Evolutionary conservation across 2,888 invertebrate species (phyloP), one percentile per base, ranked within the genome.

Genomic region (Lithophane socia): DNA sequence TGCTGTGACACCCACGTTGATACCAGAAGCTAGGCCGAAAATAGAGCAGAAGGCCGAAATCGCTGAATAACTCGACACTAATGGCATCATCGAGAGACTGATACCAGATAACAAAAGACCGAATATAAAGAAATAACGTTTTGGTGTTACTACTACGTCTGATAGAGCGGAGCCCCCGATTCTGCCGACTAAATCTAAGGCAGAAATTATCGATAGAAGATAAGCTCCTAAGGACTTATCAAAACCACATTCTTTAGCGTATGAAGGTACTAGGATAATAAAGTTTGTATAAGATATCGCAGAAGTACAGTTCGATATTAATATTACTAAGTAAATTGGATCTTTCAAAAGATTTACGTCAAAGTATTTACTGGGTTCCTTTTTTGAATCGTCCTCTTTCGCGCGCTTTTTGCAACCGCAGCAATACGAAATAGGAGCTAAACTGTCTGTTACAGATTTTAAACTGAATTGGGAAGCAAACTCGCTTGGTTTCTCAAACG

Each of bases 211-310:
- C 0, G 98, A 98, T 13, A 99, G 93, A 44, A 99, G 92, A 86
- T 98, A 97, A 10, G 98, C 98, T 0, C 98, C 98, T 74, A 97
- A 94, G 0, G 97, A 97, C 88, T 98, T 98, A 91, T 98, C 97
- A 89, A 98, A 98, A 0, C 97, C 97, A 70, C 98, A 95, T 47
- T 97, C 97, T 10, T 97, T 93, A 0, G 98, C 98, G 90, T 98
- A 98, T 0, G 98, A 97, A 9, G 99, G 98, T 37, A 99, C 97
- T 29, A 98, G 92, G 70, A 99, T 98, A 2, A 98, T 98, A 87
- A 99, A 98, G 91, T 99, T 99, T 0, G 98, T 98, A 89, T 98
- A 98, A 79, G 98, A 98, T 70, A 99, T 98, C 0, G 98, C 99
- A 83, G 98, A 98, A 0, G 98, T 98, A 65, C 98, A 98, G 89